Base-by-base conservation (phyloP, 2,888 invertebrate genomes). In the Stegana nigrithorax region DNA sequence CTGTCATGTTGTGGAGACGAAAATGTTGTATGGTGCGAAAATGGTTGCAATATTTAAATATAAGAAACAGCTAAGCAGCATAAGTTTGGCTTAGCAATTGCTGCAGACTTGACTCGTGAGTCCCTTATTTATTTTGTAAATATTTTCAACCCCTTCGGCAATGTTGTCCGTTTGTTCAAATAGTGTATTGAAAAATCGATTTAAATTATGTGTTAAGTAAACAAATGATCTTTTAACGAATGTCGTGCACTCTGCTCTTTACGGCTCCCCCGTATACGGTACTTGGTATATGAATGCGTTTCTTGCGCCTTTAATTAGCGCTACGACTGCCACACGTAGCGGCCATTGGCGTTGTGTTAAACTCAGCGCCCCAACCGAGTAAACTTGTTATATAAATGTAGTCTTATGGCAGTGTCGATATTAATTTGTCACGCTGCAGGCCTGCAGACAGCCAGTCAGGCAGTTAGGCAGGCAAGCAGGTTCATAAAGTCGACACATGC, bases 251-350 rank as follows among this genome's bases (percentile, higher is more conserved):
- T 19, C 32, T 27, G 26, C 32, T 32, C 8, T 51, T 29, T 12
- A n/a, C n/a, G 14, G n/a, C 51, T 27, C 4, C 26, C 2, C 5
- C 27, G 6, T 39, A 14, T 39, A 39, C 39, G 2, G 12, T 39
- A 5, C 39, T n/a, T n/a, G n/a, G n/a, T n/a, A n/a, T n/a, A n/a
- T 39, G n/a, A n/a, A 39, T 39, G 39, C 53, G 32, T 29, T 53
- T 53, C 19, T 27, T 29, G 6, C n/a, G 12, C 21, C 69, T 75
- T 73, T 71, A 73, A 75, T 79, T 75, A 73, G 73, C 78, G 63
- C 59, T 50, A 17, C 39, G 17, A 14, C 64, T 69, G 71, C 73
- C 78, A 71, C 73, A 73, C 73, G 75, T 72, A 67, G 60, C 45
- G 62, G 56, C 63, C 25, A 32, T 14, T 51, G 29, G 50, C 56